Base-by-base conservation (phyloP, 2,113 vertebrate genomes). In the Pseudolaguvia tuberculata region DNA sequence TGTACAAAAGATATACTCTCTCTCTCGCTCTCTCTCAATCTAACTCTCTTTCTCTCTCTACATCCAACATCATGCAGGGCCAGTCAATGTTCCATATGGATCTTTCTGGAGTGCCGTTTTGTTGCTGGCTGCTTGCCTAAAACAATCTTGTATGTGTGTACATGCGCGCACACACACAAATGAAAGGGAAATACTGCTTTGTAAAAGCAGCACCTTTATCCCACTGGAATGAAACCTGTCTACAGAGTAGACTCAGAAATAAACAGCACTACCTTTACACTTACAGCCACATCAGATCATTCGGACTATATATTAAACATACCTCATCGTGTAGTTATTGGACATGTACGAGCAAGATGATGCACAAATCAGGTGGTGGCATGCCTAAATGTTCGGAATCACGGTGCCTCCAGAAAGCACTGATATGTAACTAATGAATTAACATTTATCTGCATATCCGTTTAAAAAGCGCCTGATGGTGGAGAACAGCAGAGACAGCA, bases 1-100 rank as follows among this genome's bases (percentile, higher is more conserved):
- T n/a, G n/a, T n/a, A n/a, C n/a, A n/a, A n/a, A n/a, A n/a, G n/a
- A n/a, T n/a, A n/a, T n/a, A n/a, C 39, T 42, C 5, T 42, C 39
- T 42, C 7, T 42, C 1, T 42, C 4, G 5, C 39, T 42, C 39
- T 42, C 39, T 9, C 5, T 42, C 31, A n/a, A n/a, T 42, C 39
- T 42, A 6, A 8, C 1, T 42, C 39, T 7, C 39, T 42, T 9
- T 68, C 68, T 58, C 80, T 81, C 79, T 81, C 88, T 86, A 82
- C 89, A 82, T 85, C 72, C 82, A 70, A 88, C 86, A 88, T 90
- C 86, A 87, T 86, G 76, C 61, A 72, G 47, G 27, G 69, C 53
- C 25, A 66, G 45, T 77, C 72, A 71, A 75, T 82, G 84, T 86
- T 88, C 88, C 88, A 89, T 88, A 81, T 87, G 88, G 85, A 83